Evolutionary conservation across 2,888 invertebrate species (phyloP), one percentile per base, ranked within the genome.

Genomic region (Heliconius sara): DNA sequence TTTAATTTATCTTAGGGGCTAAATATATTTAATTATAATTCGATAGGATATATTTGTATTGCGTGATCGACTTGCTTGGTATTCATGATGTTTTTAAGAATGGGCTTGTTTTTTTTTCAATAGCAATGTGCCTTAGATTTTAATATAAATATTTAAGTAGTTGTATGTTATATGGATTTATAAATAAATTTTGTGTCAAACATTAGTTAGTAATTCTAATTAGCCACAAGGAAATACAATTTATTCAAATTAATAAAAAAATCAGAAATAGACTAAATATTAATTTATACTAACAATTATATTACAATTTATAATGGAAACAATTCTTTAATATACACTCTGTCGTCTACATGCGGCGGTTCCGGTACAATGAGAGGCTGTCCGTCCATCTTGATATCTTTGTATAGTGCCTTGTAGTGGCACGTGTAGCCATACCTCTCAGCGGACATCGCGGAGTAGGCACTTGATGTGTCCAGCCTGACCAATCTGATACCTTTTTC

Each of bases 391-490:
- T 93, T 90, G 85, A 97, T 97, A 76, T 97, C 97, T 0, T 91
- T 91, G 87, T 97, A 98, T 7, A 95, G 94, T 25, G 97, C 91
- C 65, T 95, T 92, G 89, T 96, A 97, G 76, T 97, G 95, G 87
- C 96, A 96, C 63, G 96, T 96, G 90, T 97, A 98, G 67, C 97
- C 97, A 39, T 97, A 91, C 84, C 96, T 96, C 82, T 96, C 96
- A 76, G 97, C 96, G 0, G 97, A 96, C 88, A 96, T 96, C 0
- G 97, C 97, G 2, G 98, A 97, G 90, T 96, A 98, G 80, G 96
- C 96, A 86, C 98, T 98, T 9, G 97, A 96, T 81, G 98, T 97
- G 84, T 98, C 96, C 67, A 97, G 96, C 43, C 97, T 96, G 80
- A 97, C 95, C 12, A 97, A 91, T 78, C 95, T 93, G 81, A 96